Evolutionary conservation across 1,140 invertebrate genomes (phyloP), one percentile per base, ranked within the genome.

Genomic region (Drosophila busckii): DNA sequence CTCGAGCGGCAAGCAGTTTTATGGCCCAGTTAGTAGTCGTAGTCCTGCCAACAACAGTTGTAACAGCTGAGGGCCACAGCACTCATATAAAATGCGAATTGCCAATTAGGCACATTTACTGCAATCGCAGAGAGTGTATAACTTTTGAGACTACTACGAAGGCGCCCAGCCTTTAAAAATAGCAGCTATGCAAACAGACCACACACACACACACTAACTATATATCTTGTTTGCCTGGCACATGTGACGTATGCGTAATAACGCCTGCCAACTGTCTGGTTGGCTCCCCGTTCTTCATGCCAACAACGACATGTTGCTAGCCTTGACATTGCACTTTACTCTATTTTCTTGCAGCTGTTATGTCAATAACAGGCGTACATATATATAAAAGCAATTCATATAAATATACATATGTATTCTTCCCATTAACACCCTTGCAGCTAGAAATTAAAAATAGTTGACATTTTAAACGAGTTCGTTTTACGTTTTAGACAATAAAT

Each of bases 241-340:
- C 13, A 66, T 22, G 52, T 56, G 63, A 62, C 59, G 63, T 63
- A 45, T 62, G 26, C 58, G 44, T 50, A 45, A 45, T 48, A 35
- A 32, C 45, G 56, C 38, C n/a, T 50, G 40, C 26, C 26, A 5
- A 28, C 20, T 20, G 29, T 26, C 35, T 6, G n/a, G 12, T 12
- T 40, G 37, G 16, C 19, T 10, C 22, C 9, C 6, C 16, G 15
- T 41, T 10, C 9, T 12, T n/a, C 8, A 41, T 22, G 22, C 23
- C 13, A 37, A 60, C 37, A 29, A 29, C 10, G 22, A 37, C 44
- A 37, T 44, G 34, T 9, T 35, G 31, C 52, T 31, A 15, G 56
- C 38, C 40, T 31, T 45, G 38, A 38, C 31, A 34, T 15, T 54
- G 34, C 50, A 54, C n/a, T 44, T 54, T 54, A 34, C 4, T 10